phyloP scores from a whole-genome alignment of 2,888 invertebrate genomes.

The Brachylomia viminalis region DNA sequence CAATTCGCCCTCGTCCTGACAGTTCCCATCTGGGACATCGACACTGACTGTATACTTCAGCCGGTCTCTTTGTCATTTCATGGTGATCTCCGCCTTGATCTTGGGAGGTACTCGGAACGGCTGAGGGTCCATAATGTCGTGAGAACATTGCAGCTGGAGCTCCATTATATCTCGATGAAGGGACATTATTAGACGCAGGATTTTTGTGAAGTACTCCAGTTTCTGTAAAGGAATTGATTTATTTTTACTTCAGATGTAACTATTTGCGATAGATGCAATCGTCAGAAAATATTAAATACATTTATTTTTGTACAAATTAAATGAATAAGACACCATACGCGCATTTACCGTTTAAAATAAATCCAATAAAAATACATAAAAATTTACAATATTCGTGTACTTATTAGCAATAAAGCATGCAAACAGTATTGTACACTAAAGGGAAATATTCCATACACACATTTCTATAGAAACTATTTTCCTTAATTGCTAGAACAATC shows the following conservation, averaged over 20 bases:
- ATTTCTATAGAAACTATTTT: constrained; percentile 43
- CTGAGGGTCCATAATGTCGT: constrained; percentile 68
- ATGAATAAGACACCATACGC: background rate
- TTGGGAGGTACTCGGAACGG: constrained; percentile 78
- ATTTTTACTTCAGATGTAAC: background rate
- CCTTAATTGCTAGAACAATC: constrained; percentile 57
- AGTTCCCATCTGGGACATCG: constrained; percentile 64
- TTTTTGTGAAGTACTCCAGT: constrained; percentile 87
- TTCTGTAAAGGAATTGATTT: constrained; percentile 78
- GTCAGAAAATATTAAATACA: background rate
- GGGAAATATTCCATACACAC: constrained; percentile 80
- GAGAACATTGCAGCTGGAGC: constrained; percentile 79
- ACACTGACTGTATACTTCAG: constrained; percentile 73
- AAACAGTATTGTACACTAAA: constrained; percentile 89
- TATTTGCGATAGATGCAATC: background rate
- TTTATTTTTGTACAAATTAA: background rate
- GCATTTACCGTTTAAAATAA: background rate
- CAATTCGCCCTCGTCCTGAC: constrained; percentile 24
- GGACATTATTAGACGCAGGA: constrained; percentile 86
- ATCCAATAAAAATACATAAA: background rate
- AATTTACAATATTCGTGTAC: background rate
- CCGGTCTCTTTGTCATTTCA: constrained; percentile 82
- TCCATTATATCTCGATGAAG: constrained; percentile 86
- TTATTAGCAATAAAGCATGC: constrained; percentile 75
- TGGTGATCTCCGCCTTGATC: constrained; percentile 83